A percentile compares a stretch with the other conserved stretches of the same genome.
Evolutionary conservation across 2,113 vertebrate genomes (phyloP).

Genomic region (Caracal caracal): DNA sequence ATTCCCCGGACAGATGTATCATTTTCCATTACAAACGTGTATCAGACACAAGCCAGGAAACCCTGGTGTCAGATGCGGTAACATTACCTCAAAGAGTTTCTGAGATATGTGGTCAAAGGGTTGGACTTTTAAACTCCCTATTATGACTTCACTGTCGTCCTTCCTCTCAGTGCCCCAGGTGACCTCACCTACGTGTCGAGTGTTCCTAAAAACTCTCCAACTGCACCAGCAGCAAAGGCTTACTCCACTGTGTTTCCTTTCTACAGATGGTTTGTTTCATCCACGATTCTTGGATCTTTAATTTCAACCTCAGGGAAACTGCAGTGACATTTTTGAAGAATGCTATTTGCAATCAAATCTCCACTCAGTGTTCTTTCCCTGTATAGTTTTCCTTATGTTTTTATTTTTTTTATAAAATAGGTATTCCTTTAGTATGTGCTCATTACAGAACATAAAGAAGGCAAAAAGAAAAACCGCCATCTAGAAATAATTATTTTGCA

Average conservation of each 20-base stretch:
- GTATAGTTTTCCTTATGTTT: background rate
- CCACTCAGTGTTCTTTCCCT: background rate
- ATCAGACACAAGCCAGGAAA: too few species aligned
- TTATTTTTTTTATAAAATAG: background rate
- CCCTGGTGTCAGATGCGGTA: background rate
- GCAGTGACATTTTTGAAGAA: background rate
- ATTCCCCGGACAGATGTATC: background rate
- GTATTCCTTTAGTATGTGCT: background rate
- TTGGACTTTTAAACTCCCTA: background rate
- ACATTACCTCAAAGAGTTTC: background rate
- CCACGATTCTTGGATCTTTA: background rate
- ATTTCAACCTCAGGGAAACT: background rate
- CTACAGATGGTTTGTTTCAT: background rate
- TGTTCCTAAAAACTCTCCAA: background rate
- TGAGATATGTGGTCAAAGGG: background rate
- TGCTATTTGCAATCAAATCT: background rate
- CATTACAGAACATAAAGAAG: background rate
- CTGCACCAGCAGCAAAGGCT: background rate
- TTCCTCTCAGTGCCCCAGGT: fast-evolving
- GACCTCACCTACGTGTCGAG: background rate
- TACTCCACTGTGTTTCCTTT: background rate
- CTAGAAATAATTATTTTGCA: background rate
- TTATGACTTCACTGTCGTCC: background rate
- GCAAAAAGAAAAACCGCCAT: background rate
- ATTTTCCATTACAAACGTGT: background rate